These are phyloP conservation scores for Sylvia borin DNA, from an alignment of 2,797 vertebrate species.

Conservation along the genomic window DNA sequence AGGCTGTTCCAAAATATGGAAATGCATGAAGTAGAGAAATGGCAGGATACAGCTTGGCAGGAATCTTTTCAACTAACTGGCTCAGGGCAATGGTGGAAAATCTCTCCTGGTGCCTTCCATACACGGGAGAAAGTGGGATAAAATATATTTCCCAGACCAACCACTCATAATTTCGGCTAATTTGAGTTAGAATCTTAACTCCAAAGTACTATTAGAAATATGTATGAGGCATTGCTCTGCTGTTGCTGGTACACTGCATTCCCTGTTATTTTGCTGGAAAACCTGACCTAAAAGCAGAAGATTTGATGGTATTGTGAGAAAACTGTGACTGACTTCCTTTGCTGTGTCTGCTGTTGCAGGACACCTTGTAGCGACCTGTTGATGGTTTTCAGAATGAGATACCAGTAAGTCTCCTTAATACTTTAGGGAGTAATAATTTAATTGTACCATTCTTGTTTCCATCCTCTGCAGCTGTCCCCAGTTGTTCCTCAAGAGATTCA, in stretches of 20 bases:
- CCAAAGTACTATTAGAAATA: not conserved
- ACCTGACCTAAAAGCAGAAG: not conserved
- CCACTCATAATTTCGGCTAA: not conserved
- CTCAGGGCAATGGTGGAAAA: not conserved
- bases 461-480: conserved; percentile 23
- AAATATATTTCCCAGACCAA: not conserved
- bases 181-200: not conserved
- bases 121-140: not conserved
- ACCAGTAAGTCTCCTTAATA: not conserved
- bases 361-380: not conserved
- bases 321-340: not conserved
- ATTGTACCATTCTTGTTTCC: not conserved
- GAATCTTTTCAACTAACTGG: not conserved
- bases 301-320: not conserved
- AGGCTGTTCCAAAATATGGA: not conserved
- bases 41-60: not conserved
- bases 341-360: not conserved
- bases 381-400: not conserved
- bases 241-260: not conserved
- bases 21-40: not conserved
- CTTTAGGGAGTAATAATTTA: not conserved
- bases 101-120: not conserved
- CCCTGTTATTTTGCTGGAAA: not conserved
- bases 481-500: conserved; percentile 1
- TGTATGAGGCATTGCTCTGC: accelerated